Base-by-base conservation (phyloP, 2,113 vertebrate species). In the Thermophis baileyi region DNA sequence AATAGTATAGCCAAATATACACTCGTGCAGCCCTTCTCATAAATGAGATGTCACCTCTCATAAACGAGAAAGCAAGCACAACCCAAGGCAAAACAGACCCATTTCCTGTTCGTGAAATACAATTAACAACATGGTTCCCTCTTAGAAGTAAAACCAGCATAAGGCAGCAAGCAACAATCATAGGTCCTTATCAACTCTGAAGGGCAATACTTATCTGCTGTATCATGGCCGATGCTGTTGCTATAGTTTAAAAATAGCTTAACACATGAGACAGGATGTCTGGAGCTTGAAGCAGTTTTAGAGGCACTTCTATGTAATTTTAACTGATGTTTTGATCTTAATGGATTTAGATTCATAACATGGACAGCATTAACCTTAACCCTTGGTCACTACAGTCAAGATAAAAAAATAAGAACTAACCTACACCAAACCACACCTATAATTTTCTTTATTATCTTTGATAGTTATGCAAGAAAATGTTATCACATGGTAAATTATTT, bases 271-370 rank as follows among this genome's bases (percentile, higher is more conserved):
- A 93, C 90, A 93, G 85, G 51, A 89, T 91, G 87, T 94, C 91
- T 50, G 85, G 27, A 92, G 92, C 93, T 96, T 93, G 92, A 91
- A 92, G 47, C 69, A 92, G 81, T 95, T 96, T 93, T 94, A 90
- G 93, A 0, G 1, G 55, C 47, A 14, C 87, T 94, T 96, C 89
- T 53, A 50, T 93, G 27, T 89, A 89, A 88, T 89, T 96, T 94
- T 93, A 94, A 46, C 81, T 93, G 93, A 53, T 91, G 89, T 89
- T 88, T 94, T 91, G 89, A 87, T 74, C 88, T 86, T 54, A 89
- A 88, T 91, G 25, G 81, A 93, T 95, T 94, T 89, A 91, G 89
- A 93, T 69, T 92, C 92, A 89, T 69, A 93, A 47, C 57, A 93
- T 50, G 69, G 93, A 90, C 81, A 85, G 57, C 93, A 95, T 54